Percentiles rank a stretch among this genome's conserved stretches.
These are phyloP conservation scores for Heliconius aoede DNA, from an alignment of 2,888 invertebrate genomes.

Conservation along the genomic window DNA sequence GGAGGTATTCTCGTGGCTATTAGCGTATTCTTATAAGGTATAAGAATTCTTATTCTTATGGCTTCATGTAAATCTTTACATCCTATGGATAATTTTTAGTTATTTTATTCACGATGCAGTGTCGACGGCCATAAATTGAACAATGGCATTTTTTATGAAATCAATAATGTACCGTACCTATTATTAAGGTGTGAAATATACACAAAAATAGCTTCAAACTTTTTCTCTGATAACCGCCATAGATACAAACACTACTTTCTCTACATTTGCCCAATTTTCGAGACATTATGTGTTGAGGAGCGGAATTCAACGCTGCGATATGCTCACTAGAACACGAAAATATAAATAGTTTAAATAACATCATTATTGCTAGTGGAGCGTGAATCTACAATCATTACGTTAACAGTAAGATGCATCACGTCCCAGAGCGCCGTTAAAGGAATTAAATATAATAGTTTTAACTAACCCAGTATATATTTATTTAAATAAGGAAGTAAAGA, in stretches of 20 bases:
- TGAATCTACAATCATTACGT: too few relatives aligned
- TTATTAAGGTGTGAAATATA: neutral
- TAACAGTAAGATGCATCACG: too few relatives aligned
- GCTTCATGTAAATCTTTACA: slow-evolving; percentile 25
- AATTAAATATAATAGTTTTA: neutral
- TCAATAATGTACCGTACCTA: neutral
- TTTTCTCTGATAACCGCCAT: neutral
- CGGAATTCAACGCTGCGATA: too few relatives aligned
- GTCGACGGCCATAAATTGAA: neutral
- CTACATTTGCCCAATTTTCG: too few relatives aligned
- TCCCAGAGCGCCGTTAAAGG: too few relatives aligned
- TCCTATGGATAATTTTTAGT: slow-evolving; percentile 21
- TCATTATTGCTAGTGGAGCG: too few relatives aligned
- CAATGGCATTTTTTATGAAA: neutral
- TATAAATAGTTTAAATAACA: too few relatives aligned
- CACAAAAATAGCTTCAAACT: neutral
- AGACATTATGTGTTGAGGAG: too few relatives aligned
- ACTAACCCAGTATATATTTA: neutral
- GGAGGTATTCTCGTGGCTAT: slow-evolving; percentile 44
- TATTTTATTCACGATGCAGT: slow-evolving; percentile 5
- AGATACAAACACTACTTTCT: neutral
- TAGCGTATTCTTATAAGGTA: slow-evolving; percentile 43
- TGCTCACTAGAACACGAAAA: too few relatives aligned
- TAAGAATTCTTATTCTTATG: slow-evolving; percentile 18
- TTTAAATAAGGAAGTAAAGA: neutral